Evolutionary conservation across 2,113 vertebrate genomes (phyloP), one percentile per base, ranked within the genome.

Genomic region (Etia nguti): DNA sequence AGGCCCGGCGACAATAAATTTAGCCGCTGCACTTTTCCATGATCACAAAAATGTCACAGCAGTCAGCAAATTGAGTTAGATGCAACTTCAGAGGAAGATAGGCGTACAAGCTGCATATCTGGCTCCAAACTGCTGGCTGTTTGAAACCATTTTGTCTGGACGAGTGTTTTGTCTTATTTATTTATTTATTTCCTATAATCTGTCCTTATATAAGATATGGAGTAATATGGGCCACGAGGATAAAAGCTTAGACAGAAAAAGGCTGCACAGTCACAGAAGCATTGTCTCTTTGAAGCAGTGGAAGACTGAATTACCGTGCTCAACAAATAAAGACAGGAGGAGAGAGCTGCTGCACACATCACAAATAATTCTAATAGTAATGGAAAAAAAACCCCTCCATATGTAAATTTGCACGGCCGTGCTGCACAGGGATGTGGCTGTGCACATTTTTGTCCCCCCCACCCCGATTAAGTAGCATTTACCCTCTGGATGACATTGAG

Each of bases 401-500:
- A 82, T 84, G 59, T 73, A 79, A n/a, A 86, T 68, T 3, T 36
- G 16, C 36, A 10, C 2, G 2, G 46, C 38, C 10, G 3, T 85
- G n/a, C 24, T 22, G 4, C 24, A 59, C 46, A 54, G 24, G 83
- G 50, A 60, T 46, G 54, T 2, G 13, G 59, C 55, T 18, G 43
- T 18, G 84, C 29, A 84, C 55, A 59, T 86, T 73, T 82, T 4
- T 62, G 31, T 86, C 57, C 43, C 81, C 46, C 75, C 52, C 56
- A 60, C 80, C 3, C 55, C 56, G 6, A 46, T 36, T 62, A 80
- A 92, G 62, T 84, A 65, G 12, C 4, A 2, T 92, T 93, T 92
- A 90, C 77, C 93, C 93, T 92, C 84, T 88, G 81, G 85, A 82
- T 90, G 92, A 92, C 94, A 93, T 95, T 94, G 88, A 85, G 88